These are phyloP conservation scores for Seriola aureovittata DNA, from an alignment of 2,113 vertebrate genomes.

Conservation along the genomic window DNA sequence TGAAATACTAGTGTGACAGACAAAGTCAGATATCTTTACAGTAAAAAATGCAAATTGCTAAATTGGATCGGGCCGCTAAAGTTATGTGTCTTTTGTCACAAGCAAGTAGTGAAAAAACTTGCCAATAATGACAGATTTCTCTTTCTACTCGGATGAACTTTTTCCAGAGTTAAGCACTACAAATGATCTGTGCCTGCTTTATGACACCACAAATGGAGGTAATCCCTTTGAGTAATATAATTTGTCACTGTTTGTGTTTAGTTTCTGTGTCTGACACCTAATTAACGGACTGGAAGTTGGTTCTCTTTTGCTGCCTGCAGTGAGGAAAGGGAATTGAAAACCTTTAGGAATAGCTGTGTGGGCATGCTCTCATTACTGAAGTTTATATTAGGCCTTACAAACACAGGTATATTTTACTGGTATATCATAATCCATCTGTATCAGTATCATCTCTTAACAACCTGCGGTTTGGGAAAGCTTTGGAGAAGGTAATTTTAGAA, in stretches of 20 bases:
- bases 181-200: constrained; percentile 59
- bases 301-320: constrained; percentile 65
- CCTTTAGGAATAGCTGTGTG: constrained; percentile 72
- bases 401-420: constrained; percentile 49
- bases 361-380: constrained; percentile 70
- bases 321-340: constrained; percentile 71
- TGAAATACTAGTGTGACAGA: background rate
- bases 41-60: background rate
- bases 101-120: background rate
- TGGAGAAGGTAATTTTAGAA: constrained; percentile 34
- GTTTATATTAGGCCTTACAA: constrained; percentile 64
- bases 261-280: constrained; percentile 81
- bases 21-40: background rate
- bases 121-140: constrained; percentile 33
- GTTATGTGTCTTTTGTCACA: background rate
- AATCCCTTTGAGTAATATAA: constrained; percentile 79
- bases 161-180: constrained; percentile 58
- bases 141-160: constrained; percentile 61
- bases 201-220: constrained; percentile 72
- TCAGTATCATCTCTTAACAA: constrained; percentile 58
- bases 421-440: constrained; percentile 51
- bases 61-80: background rate
- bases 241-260: constrained; percentile 82
- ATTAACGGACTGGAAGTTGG: constrained; percentile 80
- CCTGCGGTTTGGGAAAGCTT: constrained; percentile 35